These are phyloP conservation scores for Scartelaos histophorus DNA, from an alignment of 2,113 vertebrate species.

Conservation along the genomic window DNA sequence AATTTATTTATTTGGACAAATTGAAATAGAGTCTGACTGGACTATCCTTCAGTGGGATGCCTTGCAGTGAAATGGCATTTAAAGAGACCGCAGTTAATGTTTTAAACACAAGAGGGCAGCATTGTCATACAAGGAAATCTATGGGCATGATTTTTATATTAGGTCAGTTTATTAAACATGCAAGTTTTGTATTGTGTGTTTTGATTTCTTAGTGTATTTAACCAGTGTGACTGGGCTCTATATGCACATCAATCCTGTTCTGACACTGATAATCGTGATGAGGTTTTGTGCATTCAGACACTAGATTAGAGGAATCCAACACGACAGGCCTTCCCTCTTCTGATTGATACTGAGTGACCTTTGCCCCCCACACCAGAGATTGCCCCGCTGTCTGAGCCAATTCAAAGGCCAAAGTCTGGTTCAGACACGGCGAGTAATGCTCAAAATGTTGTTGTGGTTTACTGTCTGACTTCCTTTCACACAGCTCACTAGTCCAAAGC, in stretches of 20 bases:
- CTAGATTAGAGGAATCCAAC: conserved; percentile 26
- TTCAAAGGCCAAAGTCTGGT: conserved; percentile 79
- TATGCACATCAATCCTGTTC: not conserved
- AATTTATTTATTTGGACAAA: not conserved
- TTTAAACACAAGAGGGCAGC: conserved; percentile 60
- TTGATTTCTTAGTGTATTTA: not conserved
- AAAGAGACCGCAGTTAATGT: not conserved
- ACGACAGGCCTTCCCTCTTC: conserved; percentile 13
- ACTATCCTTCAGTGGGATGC: not conserved
- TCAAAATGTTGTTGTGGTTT: conserved; percentile 38
- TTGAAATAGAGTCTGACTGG: too few relatives aligned
- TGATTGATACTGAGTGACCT: conserved; percentile 63
- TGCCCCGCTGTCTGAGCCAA: conserved; percentile 73
- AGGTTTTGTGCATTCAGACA: conserved; percentile 13
- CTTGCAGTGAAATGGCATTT: not conserved
- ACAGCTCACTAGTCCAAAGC: conserved; percentile 31
- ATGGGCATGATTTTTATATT: not conserved
- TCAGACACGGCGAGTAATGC: conserved; percentile 34
- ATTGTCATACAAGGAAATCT: conserved; percentile 26
- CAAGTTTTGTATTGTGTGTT: not conserved
- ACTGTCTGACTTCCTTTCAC: conserved; percentile 39
- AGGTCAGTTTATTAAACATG: not conserved
- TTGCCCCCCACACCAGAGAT: conserved; percentile 52
- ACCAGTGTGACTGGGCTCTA: not conserved
- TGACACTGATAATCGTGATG: not conserved